A percentile compares a stretch with the other conserved stretches of the same genome.
phyloP scores from a whole-genome alignment of 2,888 invertebrate species.

The Aquatica leii region DNA sequence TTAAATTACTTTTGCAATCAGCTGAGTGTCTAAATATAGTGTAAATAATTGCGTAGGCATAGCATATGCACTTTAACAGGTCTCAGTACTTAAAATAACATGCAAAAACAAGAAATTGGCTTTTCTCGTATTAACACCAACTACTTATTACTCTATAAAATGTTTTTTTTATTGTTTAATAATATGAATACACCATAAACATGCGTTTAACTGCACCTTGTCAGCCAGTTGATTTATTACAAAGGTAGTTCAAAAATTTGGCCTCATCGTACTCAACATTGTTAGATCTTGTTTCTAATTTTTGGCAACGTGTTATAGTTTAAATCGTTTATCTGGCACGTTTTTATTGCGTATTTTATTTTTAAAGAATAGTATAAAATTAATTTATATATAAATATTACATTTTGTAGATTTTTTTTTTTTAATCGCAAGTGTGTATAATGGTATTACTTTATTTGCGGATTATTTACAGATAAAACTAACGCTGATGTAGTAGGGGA shows the following conservation, averaged over 20 bases:
- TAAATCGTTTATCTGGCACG: conserved; percentile 8
- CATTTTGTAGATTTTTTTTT: conserved; percentile 7
- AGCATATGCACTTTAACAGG: conserved; percentile 23
- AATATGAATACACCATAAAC: conserved; percentile 4
- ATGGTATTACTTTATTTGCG: no score
- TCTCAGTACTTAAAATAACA: conserved; percentile 28
- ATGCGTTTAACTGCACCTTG: conserved; percentile 25
- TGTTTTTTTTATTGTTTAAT: neutral
- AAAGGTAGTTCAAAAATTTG: conserved; percentile 37
- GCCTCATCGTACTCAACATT: conserved; percentile 37
- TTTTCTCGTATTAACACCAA: neutral
- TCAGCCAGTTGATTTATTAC: conserved; percentile 33
- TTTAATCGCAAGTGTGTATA: neutral
- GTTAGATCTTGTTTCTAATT: conserved; percentile 36
- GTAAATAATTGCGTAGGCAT: conserved; percentile 26
- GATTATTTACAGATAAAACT: no score
- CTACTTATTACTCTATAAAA: no score
- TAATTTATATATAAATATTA: neutral
- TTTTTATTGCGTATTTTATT: neutral
- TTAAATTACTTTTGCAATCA: no score
- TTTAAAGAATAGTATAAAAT: neutral
- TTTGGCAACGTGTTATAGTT: conserved; percentile 29
- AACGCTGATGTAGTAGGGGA: no score
- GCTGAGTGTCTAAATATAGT: conserved; percentile 31
- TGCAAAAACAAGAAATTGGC: neutral